Evolutionary conservation across 1,140 invertebrate species (phyloP).

Genomic region (Coelopa frigida): DNA sequence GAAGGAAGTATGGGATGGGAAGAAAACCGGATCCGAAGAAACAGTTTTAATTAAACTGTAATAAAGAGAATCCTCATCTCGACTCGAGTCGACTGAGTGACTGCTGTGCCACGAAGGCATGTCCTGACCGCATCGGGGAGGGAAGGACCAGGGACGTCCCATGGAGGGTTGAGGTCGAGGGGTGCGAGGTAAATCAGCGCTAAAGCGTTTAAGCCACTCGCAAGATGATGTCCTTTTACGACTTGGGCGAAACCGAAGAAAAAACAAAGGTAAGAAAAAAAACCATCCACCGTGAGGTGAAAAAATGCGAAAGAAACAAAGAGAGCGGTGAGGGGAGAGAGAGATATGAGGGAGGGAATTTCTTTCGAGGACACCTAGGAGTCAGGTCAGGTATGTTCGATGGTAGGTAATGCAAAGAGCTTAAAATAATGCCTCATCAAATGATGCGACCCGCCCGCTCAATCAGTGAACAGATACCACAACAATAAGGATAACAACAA

Average conservation of each 20-base stretch:
- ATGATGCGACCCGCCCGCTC: not conserved
- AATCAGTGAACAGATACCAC: not conserved
- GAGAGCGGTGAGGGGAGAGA: too few relatives aligned
- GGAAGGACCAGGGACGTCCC: too few relatives aligned
- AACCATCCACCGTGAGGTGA: too few relatives aligned
- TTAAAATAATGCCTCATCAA: too few relatives aligned
- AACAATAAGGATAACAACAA: too few relatives aligned
- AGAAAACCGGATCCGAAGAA: constrained; percentile 4
- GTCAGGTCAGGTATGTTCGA: too few relatives aligned
- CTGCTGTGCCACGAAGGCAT: constrained; percentile 7
- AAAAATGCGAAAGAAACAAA: too few relatives aligned
- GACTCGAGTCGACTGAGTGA: too few relatives aligned
- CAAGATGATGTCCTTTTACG: constrained; percentile 10
- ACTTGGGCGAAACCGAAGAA: constrained; percentile 2
- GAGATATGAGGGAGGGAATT: too few relatives aligned
- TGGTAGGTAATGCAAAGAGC: too few relatives aligned
- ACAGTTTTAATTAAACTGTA: constrained; percentile 45
- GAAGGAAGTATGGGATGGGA: not conserved
- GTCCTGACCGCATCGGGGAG: not conserved
- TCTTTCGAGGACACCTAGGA: too few relatives aligned
- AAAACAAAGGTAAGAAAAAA: too few relatives aligned
- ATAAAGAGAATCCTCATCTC: constrained; percentile 44
- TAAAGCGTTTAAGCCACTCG: constrained; percentile 34
- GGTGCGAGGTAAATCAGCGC: constrained; percentile 34
- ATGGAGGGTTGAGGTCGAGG: not conserved